Evolutionary conservation across 1,140 invertebrate genomes (phyloP).

Genomic region (Polyergus mexicanus): DNA sequence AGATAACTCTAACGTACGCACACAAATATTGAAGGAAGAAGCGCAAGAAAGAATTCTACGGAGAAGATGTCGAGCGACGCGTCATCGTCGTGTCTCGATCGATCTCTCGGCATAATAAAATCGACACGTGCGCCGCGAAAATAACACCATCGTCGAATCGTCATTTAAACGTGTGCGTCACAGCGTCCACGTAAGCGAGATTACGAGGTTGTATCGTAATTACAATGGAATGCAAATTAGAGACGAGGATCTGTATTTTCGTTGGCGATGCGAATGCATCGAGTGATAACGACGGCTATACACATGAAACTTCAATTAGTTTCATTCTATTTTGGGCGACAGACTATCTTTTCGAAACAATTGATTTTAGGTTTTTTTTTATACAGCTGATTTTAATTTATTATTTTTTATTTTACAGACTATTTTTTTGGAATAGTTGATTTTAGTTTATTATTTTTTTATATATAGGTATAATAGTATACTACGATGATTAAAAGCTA

Average conservation of each 20-base stretch:
- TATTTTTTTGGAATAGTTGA: too few relatives aligned
- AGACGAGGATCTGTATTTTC: neutral
- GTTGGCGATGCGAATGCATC: neutral
- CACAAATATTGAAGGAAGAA: neutral
- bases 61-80: neutral
- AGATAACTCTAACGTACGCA: conserved; percentile 6
- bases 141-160: conserved; percentile 9
- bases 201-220: conserved; percentile 64
- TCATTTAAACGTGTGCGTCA: conserved; percentile 32
- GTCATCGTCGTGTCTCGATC: conserved; percentile 25
- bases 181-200: conserved; percentile 48
- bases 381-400: too few relatives aligned
- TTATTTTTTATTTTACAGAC: too few relatives aligned
- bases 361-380: too few relatives aligned
- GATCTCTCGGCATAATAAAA: conserved; percentile 12
- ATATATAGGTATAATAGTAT: too few relatives aligned
- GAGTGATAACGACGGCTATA: conserved; percentile 24
- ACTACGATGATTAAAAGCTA: too few relatives aligned
- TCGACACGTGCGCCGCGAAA: conserved; percentile 5
- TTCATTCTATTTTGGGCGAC: neutral
- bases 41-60: conserved; percentile 2
- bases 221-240: conserved; percentile 63
- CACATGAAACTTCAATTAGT: neutral
- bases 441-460: neutral
- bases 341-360: neutral